Conservation (phyloP, 2,113 vertebrate genomes). For the Carassius gibelio region DNA sequence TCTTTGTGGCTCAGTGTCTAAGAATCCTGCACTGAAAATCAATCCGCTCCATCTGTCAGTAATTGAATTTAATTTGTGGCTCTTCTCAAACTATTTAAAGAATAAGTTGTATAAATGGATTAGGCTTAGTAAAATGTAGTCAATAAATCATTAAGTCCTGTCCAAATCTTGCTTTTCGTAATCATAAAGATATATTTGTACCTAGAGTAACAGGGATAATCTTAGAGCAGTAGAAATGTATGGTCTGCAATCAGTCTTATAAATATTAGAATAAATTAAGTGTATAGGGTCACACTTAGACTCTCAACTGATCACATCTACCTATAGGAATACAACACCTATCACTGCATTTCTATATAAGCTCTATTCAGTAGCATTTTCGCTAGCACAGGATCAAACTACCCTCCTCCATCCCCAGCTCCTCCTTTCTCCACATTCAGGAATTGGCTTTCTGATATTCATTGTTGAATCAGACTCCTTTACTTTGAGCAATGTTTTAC, state of each 20-base stretch:
- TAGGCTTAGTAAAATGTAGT: not conserved
- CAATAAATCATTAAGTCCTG: not conserved
- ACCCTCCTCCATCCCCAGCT: too few species aligned
- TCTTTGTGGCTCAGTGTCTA: not conserved
- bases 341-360: too few species aligned
- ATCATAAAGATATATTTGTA: not conserved
- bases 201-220: not conserved
- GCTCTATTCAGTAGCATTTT: too few species aligned
- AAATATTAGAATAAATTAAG: not conserved
- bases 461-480: too few species aligned
- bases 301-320: too few species aligned
- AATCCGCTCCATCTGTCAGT: not conserved
- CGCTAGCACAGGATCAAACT: too few species aligned
- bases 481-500: too few species aligned
- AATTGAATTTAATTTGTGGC: constrained; percentile 1
- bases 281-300: too few species aligned
- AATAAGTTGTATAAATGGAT: not conserved
- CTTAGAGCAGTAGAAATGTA: not conserved
- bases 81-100: not conserved
- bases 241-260: too few species aligned
- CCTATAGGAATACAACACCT: too few species aligned
- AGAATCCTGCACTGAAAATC: not conserved
- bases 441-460: too few species aligned
- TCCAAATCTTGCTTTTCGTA: not conserved
- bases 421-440: too few species aligned